Percentiles rank a stretch among this genome's conserved stretches.
These are phyloP conservation scores for Propithecus coquereli DNA, from an alignment of 2,113 vertebrate species.

Conservation along the genomic window DNA sequence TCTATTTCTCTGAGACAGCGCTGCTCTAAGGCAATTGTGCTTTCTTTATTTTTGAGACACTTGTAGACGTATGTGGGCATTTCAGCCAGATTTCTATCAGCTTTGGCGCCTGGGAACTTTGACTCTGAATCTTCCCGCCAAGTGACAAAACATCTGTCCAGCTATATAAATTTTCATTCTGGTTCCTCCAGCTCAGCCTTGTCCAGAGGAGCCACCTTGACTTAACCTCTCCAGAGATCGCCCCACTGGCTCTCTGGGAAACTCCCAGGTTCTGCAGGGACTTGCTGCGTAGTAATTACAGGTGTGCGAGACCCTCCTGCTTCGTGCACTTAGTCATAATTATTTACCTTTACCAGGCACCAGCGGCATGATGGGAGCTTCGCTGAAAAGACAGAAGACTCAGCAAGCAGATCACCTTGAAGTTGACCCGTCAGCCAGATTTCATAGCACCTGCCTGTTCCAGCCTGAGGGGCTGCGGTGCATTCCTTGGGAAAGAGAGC, in stretches of 20 bases:
- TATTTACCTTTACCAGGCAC: slow-evolving; percentile 15
- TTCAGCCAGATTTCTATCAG: neutral
- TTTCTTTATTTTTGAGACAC: neutral
- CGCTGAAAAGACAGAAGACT: slow-evolving; percentile 24
- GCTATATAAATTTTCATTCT: neutral
- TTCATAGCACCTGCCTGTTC: slow-evolving; percentile 24
- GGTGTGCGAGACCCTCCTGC: slow-evolving; percentile 43
- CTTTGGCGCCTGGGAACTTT: neutral
- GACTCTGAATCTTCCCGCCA: neutral
- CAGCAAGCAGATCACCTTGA: slow-evolving; percentile 45
- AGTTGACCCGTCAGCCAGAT: slow-evolving; percentile 44
- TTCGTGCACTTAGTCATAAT: slow-evolving; percentile 48
- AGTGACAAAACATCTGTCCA: fast-evolving
- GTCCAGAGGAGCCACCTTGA: neutral
- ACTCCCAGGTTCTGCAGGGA: slow-evolving; percentile 48
- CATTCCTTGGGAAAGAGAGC: neutral
- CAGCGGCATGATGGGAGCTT: neutral
- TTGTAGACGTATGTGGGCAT: neutral
- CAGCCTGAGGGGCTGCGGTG: slow-evolving; percentile 3
- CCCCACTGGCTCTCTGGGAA: slow-evolving; percentile 33
- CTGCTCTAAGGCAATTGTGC: neutral
- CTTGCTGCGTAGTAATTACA: slow-evolving; percentile 63
- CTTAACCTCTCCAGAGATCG: neutral
- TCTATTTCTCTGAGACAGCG: neutral
- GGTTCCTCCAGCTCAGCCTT: neutral